Percentiles rank a stretch among this genome's conserved stretches.
Conservation (phyloP, 2,113 vertebrate genomes). For the mouse (Mus musculus) region DNA sequence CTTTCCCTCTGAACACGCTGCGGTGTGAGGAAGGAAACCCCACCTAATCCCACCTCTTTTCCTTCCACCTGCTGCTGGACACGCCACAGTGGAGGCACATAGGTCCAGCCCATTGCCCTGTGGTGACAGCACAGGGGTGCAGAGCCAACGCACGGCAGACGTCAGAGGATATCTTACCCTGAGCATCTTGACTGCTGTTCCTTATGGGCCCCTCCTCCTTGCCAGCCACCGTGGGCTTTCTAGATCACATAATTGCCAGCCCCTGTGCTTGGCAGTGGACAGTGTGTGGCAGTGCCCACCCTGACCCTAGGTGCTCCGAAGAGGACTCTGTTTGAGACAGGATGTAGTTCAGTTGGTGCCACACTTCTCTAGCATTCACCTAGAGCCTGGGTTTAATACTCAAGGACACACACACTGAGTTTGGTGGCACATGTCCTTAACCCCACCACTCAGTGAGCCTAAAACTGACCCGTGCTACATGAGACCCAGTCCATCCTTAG, state of each 20-base stretch:
- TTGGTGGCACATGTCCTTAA: neutral
- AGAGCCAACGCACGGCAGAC: neutral
- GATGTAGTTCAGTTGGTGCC: neutral
- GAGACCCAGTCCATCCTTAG: neutral
- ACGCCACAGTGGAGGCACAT: accelerated
- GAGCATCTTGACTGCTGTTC: neutral
- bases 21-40: neutral
- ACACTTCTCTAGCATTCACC: neutral
- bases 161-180: neutral
- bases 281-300: neutral
- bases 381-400: neutral
- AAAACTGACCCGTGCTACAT: neutral
- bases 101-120: neutral
- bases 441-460: neutral
- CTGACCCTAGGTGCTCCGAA: neutral
- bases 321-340: neutral
- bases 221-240: neutral
- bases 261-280: accelerated
- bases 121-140: accelerated
- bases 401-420: neutral
- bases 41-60: neutral
- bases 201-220: neutral
- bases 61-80: neutral
- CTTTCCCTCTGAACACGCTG: neutral
- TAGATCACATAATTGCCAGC: neutral